A percentile compares a stretch with the other conserved stretches of the same genome.
These are phyloP conservation scores for Macrotus californicus DNA, from an alignment of 2,113 vertebrate species.

Conservation along the genomic window DNA sequence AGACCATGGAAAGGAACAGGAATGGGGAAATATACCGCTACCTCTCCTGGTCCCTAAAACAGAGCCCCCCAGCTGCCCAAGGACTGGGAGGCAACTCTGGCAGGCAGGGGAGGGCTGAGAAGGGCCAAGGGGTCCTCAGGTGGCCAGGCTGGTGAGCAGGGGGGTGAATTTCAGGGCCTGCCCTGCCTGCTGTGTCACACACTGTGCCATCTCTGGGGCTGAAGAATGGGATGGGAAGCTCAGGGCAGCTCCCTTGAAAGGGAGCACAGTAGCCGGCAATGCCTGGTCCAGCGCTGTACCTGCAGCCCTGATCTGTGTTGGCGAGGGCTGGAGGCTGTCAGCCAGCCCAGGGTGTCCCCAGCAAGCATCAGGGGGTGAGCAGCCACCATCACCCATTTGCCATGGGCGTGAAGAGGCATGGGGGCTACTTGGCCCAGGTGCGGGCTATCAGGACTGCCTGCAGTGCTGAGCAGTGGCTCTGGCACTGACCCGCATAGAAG, in stretches of 20 bases:
- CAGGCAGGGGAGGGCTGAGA: background rate
- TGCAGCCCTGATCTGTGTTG: constrained; percentile 85
- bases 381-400: constrained; percentile 88
- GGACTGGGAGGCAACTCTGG: background rate
- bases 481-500: constrained; percentile 90
- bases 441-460: constrained; percentile 85
- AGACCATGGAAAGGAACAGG: background rate
- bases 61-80: background rate
- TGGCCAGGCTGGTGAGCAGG: constrained; percentile 78
- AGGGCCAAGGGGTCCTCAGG: background rate
- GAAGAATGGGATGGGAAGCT: constrained; percentile 87
- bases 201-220: constrained; percentile 86
- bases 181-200: constrained; percentile 86
- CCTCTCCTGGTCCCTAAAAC: background rate
- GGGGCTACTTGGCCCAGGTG: constrained; percentile 86
- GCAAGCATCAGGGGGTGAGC: constrained; percentile 92
- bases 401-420: constrained; percentile 85
- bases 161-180: constrained; percentile 87
- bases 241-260: constrained; percentile 88
- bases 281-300: constrained; percentile 86
- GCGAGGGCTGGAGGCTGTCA: constrained; percentile 83
- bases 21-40: background rate
- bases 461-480: constrained; percentile 85
- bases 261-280: constrained; percentile 85
- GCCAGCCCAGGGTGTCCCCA: constrained; percentile 87